Percentiles rank a stretch among this genome's conserved stretches.
phyloP scores from a whole-genome alignment of 2,888 invertebrate species.

The Bruchidius siliquastri region DNA sequence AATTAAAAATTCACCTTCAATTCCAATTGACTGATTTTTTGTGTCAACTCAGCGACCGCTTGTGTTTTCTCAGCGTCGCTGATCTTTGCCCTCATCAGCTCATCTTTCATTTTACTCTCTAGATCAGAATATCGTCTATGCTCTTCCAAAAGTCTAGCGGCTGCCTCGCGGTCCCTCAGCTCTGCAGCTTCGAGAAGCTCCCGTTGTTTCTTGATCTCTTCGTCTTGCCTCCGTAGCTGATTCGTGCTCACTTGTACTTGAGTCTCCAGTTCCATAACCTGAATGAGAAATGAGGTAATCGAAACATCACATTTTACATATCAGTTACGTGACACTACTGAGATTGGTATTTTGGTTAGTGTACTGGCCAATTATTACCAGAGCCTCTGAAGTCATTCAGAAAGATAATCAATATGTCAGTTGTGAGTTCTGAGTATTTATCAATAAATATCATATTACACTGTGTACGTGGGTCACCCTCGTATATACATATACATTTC shows the following conservation, averaged over 20 bases:
- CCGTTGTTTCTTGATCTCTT: slow-evolving; percentile 79
- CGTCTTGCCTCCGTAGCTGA: slow-evolving; percentile 86
- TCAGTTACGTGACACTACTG: too few species aligned
- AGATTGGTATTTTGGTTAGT: too few species aligned
- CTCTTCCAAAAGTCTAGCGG: slow-evolving; percentile 75
- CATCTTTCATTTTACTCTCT: slow-evolving; percentile 73
- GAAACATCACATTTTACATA: background rate
- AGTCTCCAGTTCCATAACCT: slow-evolving; percentile 94
- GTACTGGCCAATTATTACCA: too few species aligned
- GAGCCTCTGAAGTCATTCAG: too few species aligned
- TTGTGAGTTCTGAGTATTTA: too few species aligned
- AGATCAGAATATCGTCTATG: slow-evolving; percentile 71
- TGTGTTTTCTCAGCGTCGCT: slow-evolving; percentile 94
- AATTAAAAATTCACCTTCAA: slow-evolving; percentile 67
- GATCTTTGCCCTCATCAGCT: slow-evolving; percentile 88
- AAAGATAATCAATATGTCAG: too few species aligned
- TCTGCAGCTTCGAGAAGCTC: slow-evolving; percentile 74
- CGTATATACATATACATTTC: too few species aligned
- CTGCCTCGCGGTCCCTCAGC: slow-evolving; percentile 69
- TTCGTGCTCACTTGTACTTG: slow-evolving; percentile 89
- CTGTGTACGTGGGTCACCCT: too few species aligned
- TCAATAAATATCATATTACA: too few species aligned
- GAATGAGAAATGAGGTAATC: slow-evolving; percentile 8
- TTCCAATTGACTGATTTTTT: slow-evolving; percentile 90
- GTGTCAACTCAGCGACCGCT: slow-evolving; percentile 86